Percentiles rank a stretch among this genome's conserved stretches.
phyloP scores from a whole-genome alignment of 2,888 invertebrate genomes.

The Phlogophora meticulosa region DNA sequence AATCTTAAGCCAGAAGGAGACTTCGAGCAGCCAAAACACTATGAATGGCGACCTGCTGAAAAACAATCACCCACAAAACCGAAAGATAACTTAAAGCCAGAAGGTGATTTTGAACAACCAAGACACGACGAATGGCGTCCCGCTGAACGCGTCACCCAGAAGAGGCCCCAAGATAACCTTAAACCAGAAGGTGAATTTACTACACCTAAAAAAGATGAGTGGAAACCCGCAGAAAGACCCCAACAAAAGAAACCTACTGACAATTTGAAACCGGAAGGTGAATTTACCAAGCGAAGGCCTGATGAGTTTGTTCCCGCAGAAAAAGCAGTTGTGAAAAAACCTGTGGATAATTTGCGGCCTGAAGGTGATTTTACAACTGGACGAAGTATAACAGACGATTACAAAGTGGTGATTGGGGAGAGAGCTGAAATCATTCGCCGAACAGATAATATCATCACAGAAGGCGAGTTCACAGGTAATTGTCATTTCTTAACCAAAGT shows the following conservation, averaged over 20 bases:
- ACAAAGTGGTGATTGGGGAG: slow-evolving; percentile 91
- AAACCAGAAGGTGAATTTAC: slow-evolving; percentile 90
- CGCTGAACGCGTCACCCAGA: slow-evolving; percentile 81
- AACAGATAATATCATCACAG: slow-evolving; percentile 92
- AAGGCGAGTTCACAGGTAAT: slow-evolving; percentile 93
- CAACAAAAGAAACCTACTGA: slow-evolving; percentile 85
- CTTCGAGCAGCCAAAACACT: slow-evolving; percentile 36
- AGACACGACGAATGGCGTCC: slow-evolving; percentile 83
- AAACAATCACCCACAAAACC: slow-evolving; percentile 81
- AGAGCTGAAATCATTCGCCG: slow-evolving; percentile 92
- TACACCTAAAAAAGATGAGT: slow-evolving; percentile 85
- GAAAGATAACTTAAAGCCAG: slow-evolving; percentile 75
- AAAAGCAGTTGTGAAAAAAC: slow-evolving; percentile 74
- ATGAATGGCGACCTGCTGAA: slow-evolving; percentile 56
- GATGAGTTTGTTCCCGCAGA: slow-evolving; percentile 85
- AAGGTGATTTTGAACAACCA: slow-evolving; percentile 73
- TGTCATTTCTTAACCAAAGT: not conserved
- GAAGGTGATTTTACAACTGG: slow-evolving; percentile 91
- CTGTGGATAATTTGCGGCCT: slow-evolving; percentile 72
- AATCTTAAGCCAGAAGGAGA: slow-evolving; percentile 6
- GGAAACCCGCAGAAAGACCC: slow-evolving; percentile 85
- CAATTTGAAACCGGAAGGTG: slow-evolving; percentile 90
- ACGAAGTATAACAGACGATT: slow-evolving; percentile 90
- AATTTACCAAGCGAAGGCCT: slow-evolving; percentile 83
- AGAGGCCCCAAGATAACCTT: slow-evolving; percentile 87